Percentiles rank a stretch among this genome's conserved stretches.
Evolutionary conservation across 2,797 vertebrate genomes (phyloP).

Genomic region (Halcyon smyrnensis): DNA sequence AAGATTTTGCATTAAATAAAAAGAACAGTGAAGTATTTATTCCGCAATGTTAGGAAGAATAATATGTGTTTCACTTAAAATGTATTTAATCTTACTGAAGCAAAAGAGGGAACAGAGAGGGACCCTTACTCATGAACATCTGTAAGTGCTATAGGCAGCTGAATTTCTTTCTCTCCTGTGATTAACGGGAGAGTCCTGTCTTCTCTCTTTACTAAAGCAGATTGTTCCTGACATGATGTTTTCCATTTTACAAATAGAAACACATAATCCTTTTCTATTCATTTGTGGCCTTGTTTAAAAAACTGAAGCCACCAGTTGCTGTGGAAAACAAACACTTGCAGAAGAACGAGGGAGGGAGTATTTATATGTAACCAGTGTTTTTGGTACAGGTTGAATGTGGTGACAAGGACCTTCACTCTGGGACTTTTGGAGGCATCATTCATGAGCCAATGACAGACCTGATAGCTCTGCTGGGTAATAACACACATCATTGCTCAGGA

Average conservation of each 20-base stretch:
- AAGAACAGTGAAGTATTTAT: neutral
- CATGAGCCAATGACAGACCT: constrained; percentile 91
- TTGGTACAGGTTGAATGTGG: constrained; percentile 86
- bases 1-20: constrained; percentile 4
- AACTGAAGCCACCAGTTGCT: neutral
- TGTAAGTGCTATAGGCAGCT: neutral
- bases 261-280: fast-evolving
- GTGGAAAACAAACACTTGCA: neutral
- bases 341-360: fast-evolving
- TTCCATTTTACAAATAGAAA: neutral
- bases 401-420: constrained; percentile 90
- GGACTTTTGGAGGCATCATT: constrained; percentile 89
- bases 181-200: neutral
- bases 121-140: neutral
- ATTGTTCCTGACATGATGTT: neutral
- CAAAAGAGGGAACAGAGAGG: neutral
- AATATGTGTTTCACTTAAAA: neutral
- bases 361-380: neutral
- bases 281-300: neutral
- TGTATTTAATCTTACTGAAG: constrained; percentile 12
- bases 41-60: neutral
- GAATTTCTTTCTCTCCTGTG: neutral
- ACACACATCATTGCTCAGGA: neutral
- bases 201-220: neutral
- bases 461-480: constrained; percentile 88